These are phyloP conservation scores for Leptosomus discolor DNA, from an alignment of 2,113 vertebrate species.

Conservation along the genomic window DNA sequence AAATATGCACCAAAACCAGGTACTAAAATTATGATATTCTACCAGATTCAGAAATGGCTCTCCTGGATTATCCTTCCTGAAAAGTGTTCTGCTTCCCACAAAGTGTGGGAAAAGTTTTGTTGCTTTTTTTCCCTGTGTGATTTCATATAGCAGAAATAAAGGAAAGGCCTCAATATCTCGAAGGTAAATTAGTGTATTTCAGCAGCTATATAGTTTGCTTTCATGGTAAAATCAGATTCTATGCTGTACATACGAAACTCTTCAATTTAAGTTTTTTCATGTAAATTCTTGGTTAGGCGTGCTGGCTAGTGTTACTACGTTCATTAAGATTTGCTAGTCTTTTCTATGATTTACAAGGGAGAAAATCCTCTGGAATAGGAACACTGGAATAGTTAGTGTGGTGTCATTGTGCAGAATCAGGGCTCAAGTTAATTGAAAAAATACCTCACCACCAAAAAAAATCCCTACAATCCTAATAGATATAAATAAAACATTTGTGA, in stretches of 20 bases:
- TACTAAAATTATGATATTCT: background rate
- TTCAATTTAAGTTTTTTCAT: background rate
- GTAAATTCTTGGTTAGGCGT: background rate
- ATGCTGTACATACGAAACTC: background rate
- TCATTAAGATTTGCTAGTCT: background rate
- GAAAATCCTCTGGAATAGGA: background rate
- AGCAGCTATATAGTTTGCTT: background rate
- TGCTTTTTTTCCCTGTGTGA: background rate
- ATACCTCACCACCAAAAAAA: rapidly evolving
- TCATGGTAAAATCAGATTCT: background rate
- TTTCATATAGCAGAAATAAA: background rate
- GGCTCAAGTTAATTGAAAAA: background rate
- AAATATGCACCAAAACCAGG: background rate
- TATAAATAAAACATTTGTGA: background rate
- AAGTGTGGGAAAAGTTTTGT: background rate
- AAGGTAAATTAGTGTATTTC: background rate
- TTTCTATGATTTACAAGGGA: background rate
- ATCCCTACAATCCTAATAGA: background rate
- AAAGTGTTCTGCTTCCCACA: background rate
- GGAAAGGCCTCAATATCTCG: background rate
- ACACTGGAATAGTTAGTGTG: background rate
- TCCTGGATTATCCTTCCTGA: background rate
- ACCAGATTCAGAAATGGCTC: background rate
- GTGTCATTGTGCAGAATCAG: background rate
- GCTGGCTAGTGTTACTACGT: background rate